Conservation (phyloP, 2,888 invertebrate genomes). For the Branchipolynoe longqiensis region DNA sequence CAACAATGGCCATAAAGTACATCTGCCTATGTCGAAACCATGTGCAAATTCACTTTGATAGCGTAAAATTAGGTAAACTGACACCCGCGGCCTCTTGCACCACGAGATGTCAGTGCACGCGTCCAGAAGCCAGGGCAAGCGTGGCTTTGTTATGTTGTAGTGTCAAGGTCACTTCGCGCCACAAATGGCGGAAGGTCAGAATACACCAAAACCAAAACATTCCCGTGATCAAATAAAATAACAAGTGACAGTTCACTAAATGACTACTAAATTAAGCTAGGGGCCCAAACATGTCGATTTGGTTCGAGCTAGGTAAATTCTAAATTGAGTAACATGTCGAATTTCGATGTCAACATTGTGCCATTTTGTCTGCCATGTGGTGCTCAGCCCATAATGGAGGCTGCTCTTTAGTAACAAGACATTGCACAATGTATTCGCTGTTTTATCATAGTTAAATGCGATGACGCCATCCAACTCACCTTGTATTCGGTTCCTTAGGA, state of each 20-base stretch:
- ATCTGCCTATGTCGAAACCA: no score
- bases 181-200: conserved; percentile 52
- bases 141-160: conserved; percentile 46
- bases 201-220: not conserved
- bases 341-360: conserved; percentile 47
- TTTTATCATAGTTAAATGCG: not conserved
- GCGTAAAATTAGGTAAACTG: no score
- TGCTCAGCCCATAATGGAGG: conserved; percentile 8
- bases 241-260: not conserved
- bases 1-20: no score
- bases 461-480: conserved; percentile 33
- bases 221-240: not conserved
- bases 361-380: conserved; percentile 42
- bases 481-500: not conserved
- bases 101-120: no score
- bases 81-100: no score
- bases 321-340: not conserved
- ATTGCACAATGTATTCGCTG: conserved; percentile 36
- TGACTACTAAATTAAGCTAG: not conserved
- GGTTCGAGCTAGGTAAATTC: not conserved
- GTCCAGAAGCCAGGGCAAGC: not conserved
- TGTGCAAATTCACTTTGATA: no score
- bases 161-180: conserved; percentile 49
- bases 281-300: not conserved
- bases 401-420: not conserved